Percentiles rank a stretch among this genome's conserved stretches.
These are phyloP conservation scores for Pogonomyrmex californicus DNA, from an alignment of 1,140 invertebrate genomes.

Conservation along the genomic window DNA sequence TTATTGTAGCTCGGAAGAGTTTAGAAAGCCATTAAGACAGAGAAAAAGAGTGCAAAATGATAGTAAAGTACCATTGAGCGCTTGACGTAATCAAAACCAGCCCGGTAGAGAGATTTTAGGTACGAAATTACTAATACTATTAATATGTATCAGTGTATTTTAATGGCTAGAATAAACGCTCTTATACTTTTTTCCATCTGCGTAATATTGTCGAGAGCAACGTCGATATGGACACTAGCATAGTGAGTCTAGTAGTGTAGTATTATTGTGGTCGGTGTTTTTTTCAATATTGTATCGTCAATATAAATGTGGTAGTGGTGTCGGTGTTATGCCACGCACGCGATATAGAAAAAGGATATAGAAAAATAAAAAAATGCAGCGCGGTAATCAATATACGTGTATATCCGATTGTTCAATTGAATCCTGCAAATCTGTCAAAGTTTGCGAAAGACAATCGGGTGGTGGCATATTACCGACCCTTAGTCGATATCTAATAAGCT, in stretches of 20 bases:
- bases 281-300: constrained; percentile 85
- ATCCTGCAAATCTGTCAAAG: background rate
- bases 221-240: constrained; percentile 85
- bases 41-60: constrained; percentile 38
- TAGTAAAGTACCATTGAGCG: constrained; percentile 72
- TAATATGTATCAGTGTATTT: constrained; percentile 86
- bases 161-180: constrained; percentile 85
- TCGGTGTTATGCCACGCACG: constrained; percentile 59
- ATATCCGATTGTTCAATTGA: background rate
- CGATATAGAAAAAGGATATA: background rate
- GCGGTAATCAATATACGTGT: background rate
- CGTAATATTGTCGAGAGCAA: constrained; percentile 84
- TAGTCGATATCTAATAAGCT: constrained; percentile 86
- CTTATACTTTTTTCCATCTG: constrained; percentile 84
- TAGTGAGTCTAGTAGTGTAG: constrained; percentile 86
- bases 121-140: constrained; percentile 86
- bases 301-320: constrained; percentile 86
- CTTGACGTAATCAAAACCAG: constrained; percentile 86
- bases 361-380: background rate
- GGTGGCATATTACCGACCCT: constrained; percentile 77
- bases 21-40: constrained; percentile 59
- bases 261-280: constrained; percentile 86
- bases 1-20: constrained; percentile 72
- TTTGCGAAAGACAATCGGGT: background rate
- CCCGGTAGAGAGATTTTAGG: constrained; percentile 86